Evolutionary conservation across 2,888 invertebrate species (phyloP).

Genomic region (Emmelina monodactyla): DNA sequence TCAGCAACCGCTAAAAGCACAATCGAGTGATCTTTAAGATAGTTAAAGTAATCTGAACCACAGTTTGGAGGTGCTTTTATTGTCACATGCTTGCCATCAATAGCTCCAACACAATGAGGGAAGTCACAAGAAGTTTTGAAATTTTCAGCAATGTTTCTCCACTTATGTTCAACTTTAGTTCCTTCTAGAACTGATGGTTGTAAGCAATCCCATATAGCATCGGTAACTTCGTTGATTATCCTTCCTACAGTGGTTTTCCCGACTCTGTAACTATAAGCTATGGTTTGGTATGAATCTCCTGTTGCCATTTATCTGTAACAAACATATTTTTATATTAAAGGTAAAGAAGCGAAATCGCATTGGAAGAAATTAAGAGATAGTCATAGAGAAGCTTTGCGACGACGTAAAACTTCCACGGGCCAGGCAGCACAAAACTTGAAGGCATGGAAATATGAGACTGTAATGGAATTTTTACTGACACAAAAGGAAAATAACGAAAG

Average conservation of each 20-base stretch:
- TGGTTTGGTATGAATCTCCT: slow-evolving; percentile 14
- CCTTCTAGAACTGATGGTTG: slow-evolving; percentile 10
- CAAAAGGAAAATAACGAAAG: not conserved
- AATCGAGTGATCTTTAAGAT: no score
- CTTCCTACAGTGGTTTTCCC: slow-evolving; percentile 13
- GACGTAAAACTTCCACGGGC: slow-evolving; percentile 10
- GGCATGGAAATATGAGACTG: slow-evolving; percentile 19
- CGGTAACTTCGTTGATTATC: slow-evolving; percentile 12
- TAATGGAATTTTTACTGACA: slow-evolving; percentile 17
- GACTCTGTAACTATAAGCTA: slow-evolving; percentile 16
- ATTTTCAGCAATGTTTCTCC: no score
- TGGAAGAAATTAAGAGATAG: slow-evolving; percentile 20
- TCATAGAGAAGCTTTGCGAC: slow-evolving; percentile 18
- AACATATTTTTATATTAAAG: slow-evolving; percentile 12
- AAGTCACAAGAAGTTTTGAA: no score
- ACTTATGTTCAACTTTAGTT: no score
- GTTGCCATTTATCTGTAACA: no score
- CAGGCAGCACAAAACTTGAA: slow-evolving; percentile 8
- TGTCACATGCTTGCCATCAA: no score
- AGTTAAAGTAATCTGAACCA: no score
- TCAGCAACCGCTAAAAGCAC: no score
- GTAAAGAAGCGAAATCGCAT: slow-evolving; percentile 16
- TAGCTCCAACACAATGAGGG: no score
- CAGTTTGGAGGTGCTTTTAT: no score
- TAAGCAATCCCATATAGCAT: slow-evolving; percentile 13